Evolutionary conservation across 2,797 vertebrate genomes (phyloP), one percentile per base, ranked within the genome.

Genomic region (Propithecus perrieri): DNA sequence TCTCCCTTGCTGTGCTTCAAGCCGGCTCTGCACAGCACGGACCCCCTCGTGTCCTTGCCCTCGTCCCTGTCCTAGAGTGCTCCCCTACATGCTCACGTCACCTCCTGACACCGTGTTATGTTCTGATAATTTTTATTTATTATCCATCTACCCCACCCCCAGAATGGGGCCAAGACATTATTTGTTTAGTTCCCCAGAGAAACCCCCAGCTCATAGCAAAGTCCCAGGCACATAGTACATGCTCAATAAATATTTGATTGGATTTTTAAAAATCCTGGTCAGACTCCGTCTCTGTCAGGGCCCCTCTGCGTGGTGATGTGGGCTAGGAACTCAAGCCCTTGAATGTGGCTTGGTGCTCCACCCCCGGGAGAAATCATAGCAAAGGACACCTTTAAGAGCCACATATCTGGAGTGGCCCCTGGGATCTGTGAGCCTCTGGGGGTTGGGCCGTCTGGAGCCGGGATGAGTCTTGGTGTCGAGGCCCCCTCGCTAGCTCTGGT

Each of bases 21-120:
- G 72, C 35, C 10, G 5, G 33, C 7, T 28, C 22, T 38, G 9
- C 50, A 6, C 0, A 4, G 12, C 50, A 1, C 0, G 0, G 22
- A 10, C n/a, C 24, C 17, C 17, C 18, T 43, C 59, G 61, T 43
- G 67, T 12, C 43, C 59, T 13, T 35, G 8, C 12, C 38, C 10
- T 26, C n/a, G 2, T 13, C 7, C n/a, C 41, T 55, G 48, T 33
- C 43, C 61, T 24, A 20, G 24, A 61, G 14, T 10, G 33, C 61
- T 13, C 15, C 63, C 35, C n/a, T 6, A 5, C 0, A 7, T 7
- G 8, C 38, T 57, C 43, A 24, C 1, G 0, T 85, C n/a, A 24
- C 63, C 28, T 53, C 33, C 18, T 5, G 26, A 30, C 0, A 0
- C 30, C 4, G n/a, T 14, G 0, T 38, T 24, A 1, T 8, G 3